Evolutionary conservation across 1,140 invertebrate species (phyloP), one percentile per base, ranked within the genome.

Genomic region (Hyles vespertilio): DNA sequence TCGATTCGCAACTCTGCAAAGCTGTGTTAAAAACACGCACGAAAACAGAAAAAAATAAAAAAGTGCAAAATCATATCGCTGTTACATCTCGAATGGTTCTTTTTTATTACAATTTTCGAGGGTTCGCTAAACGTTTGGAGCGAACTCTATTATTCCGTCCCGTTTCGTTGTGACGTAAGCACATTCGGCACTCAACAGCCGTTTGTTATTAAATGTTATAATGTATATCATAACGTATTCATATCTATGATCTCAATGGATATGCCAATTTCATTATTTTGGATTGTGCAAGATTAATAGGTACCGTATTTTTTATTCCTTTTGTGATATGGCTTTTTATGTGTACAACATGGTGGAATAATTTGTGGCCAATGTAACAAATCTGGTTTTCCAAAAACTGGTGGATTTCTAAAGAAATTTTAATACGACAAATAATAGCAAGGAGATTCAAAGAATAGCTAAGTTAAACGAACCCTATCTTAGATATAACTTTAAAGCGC

Each of bases 101-200:
- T 87, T 83, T 86, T 88, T 88, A 88, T 86, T 86, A 81, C 81
- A 86, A 84, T 88, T 86, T 84, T 76, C 69, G 82, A 88, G 85
- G 85, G 85, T 88, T 79, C 81, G 78, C 79, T 88, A 88, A 88
- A 86, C 82, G 83, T 80, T 84, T 59, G 72, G 32, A 79, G 76
- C 78, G 77, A 80, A 84, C 83, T 88, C 82, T 88, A 88, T 88
- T 88, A 88, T 88, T 81, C 75, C 69, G 77, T 72, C 74, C 78
- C 74, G 70, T 63, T 72, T 64, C 67, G 67, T 52, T 80, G 74
- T 85, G 83, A 86, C 83, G 83, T 83, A 74, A 77, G 83, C 83
- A 86, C 59, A 82, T 86, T 86, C 71, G 63, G 51, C 72, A 70
- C 72, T 81, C 81, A 74, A 74, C 77, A 74, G 70, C 66, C 76